phyloP scores from a whole-genome alignment of 2,888 invertebrate species.

The Thecophora atra region DNA sequence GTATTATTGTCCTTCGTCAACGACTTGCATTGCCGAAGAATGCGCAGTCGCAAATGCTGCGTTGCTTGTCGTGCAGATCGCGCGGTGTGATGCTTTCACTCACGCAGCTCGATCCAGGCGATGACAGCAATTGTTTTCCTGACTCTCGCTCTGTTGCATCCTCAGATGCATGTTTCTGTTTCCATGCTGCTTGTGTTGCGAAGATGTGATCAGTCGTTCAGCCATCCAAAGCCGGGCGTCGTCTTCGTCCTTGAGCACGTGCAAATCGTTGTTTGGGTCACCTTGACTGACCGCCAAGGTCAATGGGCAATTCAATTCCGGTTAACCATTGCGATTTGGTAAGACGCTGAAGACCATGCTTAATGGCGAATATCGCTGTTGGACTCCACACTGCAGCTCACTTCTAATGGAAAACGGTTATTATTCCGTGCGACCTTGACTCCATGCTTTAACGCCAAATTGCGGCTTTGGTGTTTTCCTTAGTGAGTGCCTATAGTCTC shows the following conservation, averaged over 20 bases:
- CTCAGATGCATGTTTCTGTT: background rate
- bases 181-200: background rate
- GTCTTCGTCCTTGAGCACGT: constrained; percentile 25
- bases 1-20: background rate
- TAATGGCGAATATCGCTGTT: too few relatives aligned
- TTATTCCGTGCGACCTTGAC: too few relatives aligned
- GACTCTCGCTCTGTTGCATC: background rate
- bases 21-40: constrained; percentile 10
- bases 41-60: background rate
- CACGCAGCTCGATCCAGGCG: constrained; percentile 21
- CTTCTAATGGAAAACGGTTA: too few relatives aligned
- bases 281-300: constrained; percentile 45
- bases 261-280: constrained; percentile 36
- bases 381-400: too few relatives aligned
- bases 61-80: constrained; percentile 3
- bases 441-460: background rate
- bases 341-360: constrained; percentile 32
- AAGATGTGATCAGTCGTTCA: background rate
- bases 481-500: too few relatives aligned
- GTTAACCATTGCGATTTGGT: constrained; percentile 43
- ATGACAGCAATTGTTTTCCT: constrained; percentile 29
- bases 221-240: background rate
- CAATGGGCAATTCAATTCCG: constrained; percentile 43
- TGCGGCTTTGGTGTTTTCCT: constrained; percentile 12
- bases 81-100: constrained; percentile 10